Evolutionary conservation across 2,113 vertebrate genomes (phyloP), one percentile per base, ranked within the genome.

Genomic region (Nymphicus hollandicus): DNA sequence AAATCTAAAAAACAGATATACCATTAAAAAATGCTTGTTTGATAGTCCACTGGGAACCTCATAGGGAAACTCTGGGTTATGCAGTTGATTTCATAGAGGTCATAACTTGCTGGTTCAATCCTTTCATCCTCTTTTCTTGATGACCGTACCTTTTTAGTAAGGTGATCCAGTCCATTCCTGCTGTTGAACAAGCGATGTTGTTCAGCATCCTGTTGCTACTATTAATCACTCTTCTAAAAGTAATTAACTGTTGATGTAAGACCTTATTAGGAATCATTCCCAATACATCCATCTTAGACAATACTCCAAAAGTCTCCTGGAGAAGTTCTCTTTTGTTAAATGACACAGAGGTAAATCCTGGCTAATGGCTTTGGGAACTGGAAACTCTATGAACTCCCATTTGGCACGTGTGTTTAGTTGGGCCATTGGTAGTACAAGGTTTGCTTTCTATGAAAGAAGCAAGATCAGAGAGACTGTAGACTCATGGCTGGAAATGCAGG

Each of bases 171-270:
- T 52, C 22, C 2, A 1, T 65, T 96, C 33, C 35, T 64, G 29
- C 10, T 6, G 3, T n/a, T 74, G 52, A 93, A n/a, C 14, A 82
- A 64, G 22, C 0, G 0, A 28, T 20, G 47, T 55, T 8, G 4
- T 69, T 92, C 74, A 87, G 22, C n/a, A 27, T 81, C 39, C 52
- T 83, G 20, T 81, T 86, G 56, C 46, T 85, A 3, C 31, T 86
- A n/a, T 70, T 83, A 53, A 53, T 33, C 14, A 14, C 10, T n/a
- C 13, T 79, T 23, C 49, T 72, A 60, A 55, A 85, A 72, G 43
- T 46, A 29, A 46, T 12, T 70, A 65, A 47, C 8, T 41, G 13
- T 41, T 69, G 27, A 41, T 41, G 3, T 39, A 72, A 78, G 35
- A 81, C 49, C 52, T 52, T n/a, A 17, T 33, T 84, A 78, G 29